Evolutionary conservation across 2,113 vertebrate species (phyloP).

Genomic region (Corythoichthys intestinalis): DNA sequence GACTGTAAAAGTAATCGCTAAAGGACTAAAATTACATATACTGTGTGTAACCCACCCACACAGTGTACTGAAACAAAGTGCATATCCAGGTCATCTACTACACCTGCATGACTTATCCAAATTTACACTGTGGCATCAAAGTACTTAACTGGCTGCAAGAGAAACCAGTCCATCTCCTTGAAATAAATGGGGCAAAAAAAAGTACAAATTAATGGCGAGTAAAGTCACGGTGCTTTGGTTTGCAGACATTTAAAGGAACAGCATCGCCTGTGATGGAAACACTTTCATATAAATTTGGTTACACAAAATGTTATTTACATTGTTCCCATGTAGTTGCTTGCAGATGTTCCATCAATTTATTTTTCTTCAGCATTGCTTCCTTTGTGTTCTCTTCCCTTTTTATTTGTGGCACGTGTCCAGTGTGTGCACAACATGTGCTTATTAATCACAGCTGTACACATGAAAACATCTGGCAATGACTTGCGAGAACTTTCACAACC

Average conservation of each 20-base stretch:
- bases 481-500: not conserved
- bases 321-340: conserved; percentile 24
- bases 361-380: not conserved
- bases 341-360: not conserved
- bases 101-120: not conserved
- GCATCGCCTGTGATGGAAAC: conserved; percentile 12
- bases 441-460: conserved; percentile 21
- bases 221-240: not conserved
- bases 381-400: conserved; percentile 12
- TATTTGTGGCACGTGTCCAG: conserved; percentile 35
- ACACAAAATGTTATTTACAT: conserved; percentile 34
- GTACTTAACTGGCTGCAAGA: not conserved
- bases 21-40: too few species aligned
- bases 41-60: too few species aligned
- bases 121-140: not conserved
- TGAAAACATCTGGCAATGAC: conserved; percentile 6
- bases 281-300: conserved; percentile 24
- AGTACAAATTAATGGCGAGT: not conserved
- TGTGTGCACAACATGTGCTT: conserved; percentile 4
- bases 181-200: not conserved
- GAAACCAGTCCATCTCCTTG: not conserved
- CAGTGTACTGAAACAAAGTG: too few species aligned
- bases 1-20: too few species aligned
- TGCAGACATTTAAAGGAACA: conserved; percentile 5
- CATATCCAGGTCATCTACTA: too few species aligned